Base-by-base conservation (phyloP, 2,888 invertebrate genomes). In the Lithophane socia region DNA sequence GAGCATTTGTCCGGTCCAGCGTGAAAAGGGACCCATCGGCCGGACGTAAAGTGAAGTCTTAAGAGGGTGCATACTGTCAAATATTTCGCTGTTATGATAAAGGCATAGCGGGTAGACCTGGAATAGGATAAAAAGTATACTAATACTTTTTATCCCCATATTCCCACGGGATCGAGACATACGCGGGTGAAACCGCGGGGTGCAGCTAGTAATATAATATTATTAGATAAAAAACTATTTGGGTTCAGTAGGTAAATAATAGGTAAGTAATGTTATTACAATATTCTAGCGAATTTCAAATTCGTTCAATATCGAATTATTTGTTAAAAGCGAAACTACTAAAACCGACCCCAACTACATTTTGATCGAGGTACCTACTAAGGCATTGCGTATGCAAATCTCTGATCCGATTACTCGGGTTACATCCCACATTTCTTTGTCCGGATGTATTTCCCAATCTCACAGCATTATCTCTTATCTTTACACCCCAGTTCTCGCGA, bases 1-100 rank as follows among this genome's bases (percentile, higher is more conserved):
- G 68, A 85, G 73, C 89, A 89, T 92, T 91, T 91, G 88, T 90
- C 87, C 88, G 86, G 87, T 78, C 74, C 83, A 83, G 83, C 83
- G 87, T 89, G 87, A 91, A 91, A 91, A 89, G 90, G 88, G 84
- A 83, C 73, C 82, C 79, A 82, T 83, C 78, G 85, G 83, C 83
- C 82, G 85, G 83, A 86, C 84, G 86, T 80, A 88, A 87, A 91
- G 79, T 85, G 86, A 87, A 84, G 79, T 86, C 88, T 88, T 67
- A 67, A 37, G 5, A 12, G 68, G 60, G 10, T 42, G 37, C 42
- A 60, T 60, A 10, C 60, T 16, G 56, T 58, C 37, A 37, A n/a
- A 56, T n/a, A 10, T 37, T 56, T 16, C 37, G 21, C 16, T 56
- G 5, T 16, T 37, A 37, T 37, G 37, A 37, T 37, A 29, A 29